phyloP scores from a whole-genome alignment of 1,140 invertebrate genomes.

The Platorchestia sp. region DNA sequence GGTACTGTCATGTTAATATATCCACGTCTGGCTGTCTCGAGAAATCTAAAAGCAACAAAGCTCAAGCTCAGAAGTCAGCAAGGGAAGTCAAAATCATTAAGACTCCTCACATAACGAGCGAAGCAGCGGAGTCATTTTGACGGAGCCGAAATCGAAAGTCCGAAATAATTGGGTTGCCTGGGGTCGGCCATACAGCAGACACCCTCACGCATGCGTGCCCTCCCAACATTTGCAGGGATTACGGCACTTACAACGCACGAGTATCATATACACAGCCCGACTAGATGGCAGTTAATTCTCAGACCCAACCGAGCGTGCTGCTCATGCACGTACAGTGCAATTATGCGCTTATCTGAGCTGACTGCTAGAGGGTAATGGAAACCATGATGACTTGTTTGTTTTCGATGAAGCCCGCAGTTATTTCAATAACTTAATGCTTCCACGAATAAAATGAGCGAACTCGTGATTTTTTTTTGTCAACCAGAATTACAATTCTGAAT shows the following conservation, averaged over 20 bases:
- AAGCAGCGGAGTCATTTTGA: background rate
- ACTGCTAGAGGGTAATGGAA: background rate
- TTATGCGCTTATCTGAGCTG: background rate
- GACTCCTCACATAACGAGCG: background rate
- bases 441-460: background rate
- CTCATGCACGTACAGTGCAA: background rate
- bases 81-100: background rate
- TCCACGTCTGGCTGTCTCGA: no score
- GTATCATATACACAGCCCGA: background rate
- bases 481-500: background rate
- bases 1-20: no score
- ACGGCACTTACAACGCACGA: background rate
- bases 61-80: background rate
- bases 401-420: background rate
- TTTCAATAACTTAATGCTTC: background rate
- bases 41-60: background rate
- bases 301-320: background rate
- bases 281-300: background rate
- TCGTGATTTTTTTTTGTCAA: background rate
- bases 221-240: background rate
- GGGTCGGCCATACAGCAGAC: background rate
- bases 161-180: no score
- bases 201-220: background rate
- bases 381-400: background rate
- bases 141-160: background rate